Evolutionary conservation across 2,113 vertebrate species (phyloP).

Genomic region (Chaetodon auriga): DNA sequence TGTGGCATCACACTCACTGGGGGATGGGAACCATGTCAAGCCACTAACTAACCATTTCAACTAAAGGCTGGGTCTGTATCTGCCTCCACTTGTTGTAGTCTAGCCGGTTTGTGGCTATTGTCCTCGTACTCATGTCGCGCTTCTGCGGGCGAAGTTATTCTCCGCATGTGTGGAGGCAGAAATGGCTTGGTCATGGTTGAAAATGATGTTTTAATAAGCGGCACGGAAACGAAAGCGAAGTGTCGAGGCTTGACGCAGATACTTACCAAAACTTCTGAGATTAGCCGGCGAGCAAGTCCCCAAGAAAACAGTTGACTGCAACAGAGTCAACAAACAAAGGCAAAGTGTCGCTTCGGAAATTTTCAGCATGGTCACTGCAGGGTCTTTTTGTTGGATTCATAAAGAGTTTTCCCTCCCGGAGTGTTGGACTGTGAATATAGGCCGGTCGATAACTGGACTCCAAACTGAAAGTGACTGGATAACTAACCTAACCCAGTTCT

Average conservation of each 20-base stretch:
- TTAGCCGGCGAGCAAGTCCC: conserved; percentile 52
- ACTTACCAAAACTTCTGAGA: conserved; percentile 67
- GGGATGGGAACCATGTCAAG: background rate
- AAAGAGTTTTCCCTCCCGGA: conserved; percentile 1
- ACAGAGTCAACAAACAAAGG: conserved; percentile 69
- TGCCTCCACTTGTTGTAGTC: conserved; percentile 8
- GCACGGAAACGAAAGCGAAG: conserved; percentile 24
- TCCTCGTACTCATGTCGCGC: conserved; percentile 12
- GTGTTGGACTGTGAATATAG: background rate
- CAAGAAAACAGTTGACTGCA: conserved; percentile 37
- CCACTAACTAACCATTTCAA: background rate
- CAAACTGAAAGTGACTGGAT: conserved; percentile 40
- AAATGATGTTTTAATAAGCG: background rate
- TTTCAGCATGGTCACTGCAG: conserved; percentile 61
- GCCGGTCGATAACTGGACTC: background rate
- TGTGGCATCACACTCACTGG: background rate
- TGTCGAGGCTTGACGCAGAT: background rate
- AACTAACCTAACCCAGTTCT: background rate
- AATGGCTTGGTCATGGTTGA: background rate
- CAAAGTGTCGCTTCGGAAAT: conserved; percentile 51
- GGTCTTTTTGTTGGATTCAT: conserved; percentile 42
- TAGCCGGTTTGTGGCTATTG: conserved; percentile 7
- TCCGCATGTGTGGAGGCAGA: background rate
- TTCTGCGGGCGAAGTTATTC: background rate
- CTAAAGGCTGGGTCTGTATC: background rate